Conservation (phyloP, 2,797 vertebrate genomes). For the Pelobates cultripes region DNA sequence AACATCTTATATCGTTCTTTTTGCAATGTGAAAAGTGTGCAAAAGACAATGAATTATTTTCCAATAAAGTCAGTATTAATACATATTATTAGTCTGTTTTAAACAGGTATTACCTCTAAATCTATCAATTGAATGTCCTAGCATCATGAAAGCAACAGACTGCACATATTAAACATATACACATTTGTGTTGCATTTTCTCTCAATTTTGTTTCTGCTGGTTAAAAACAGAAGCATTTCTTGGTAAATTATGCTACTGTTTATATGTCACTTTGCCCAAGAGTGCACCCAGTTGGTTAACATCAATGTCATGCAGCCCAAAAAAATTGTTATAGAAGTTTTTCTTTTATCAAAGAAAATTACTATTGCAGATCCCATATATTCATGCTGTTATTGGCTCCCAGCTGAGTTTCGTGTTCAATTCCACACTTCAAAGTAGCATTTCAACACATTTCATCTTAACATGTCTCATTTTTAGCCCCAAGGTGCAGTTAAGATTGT, state of each 20-base stretch:
- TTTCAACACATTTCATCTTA: conserved; percentile 48
- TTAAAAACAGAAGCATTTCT: neutral
- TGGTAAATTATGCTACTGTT: conserved; percentile 13
- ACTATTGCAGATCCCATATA: conserved; percentile 32
- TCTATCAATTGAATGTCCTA: too few relatives aligned
- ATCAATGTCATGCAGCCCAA: conserved; percentile 15
- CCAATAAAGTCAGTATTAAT: too few relatives aligned
- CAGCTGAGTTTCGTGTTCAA: conserved; percentile 45
- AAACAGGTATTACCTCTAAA: too few relatives aligned
- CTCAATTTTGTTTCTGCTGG: neutral
- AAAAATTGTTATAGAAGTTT: conserved; percentile 6
- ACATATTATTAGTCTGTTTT: too few relatives aligned
- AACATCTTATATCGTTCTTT: too few relatives aligned
- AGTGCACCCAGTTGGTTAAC: neutral
- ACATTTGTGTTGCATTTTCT: neutral
- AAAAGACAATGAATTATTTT: too few relatives aligned
- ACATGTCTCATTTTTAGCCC: conserved; percentile 42
- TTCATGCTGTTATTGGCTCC: conserved; percentile 42
- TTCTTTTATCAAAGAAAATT: conserved; percentile 38
- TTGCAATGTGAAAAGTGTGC: too few relatives aligned
- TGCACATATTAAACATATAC: neutral
- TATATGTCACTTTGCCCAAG: neutral
- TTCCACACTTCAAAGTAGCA: conserved; percentile 45
- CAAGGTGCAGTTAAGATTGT: conserved; percentile 32
- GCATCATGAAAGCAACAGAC: too few relatives aligned